phyloP scores from a whole-genome alignment of 2,113 vertebrate genomes.

The Chaetops frenatus region DNA sequence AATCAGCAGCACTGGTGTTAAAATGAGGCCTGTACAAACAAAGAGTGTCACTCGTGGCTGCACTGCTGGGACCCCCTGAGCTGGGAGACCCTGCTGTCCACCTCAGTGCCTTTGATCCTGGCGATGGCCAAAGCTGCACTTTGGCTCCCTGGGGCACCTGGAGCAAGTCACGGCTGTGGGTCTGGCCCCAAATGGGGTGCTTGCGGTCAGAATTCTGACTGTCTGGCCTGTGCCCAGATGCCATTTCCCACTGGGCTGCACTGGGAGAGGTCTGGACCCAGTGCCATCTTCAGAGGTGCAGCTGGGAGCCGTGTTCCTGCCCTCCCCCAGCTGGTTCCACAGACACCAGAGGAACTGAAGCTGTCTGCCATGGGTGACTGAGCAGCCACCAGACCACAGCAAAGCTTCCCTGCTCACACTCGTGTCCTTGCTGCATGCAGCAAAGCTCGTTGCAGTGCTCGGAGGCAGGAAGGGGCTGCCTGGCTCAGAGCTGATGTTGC shows the following conservation, averaged over 20 bases:
- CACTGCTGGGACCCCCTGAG: fast-evolving
- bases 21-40: background rate
- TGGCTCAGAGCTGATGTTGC: background rate
- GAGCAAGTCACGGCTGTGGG: fast-evolving
- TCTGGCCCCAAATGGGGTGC: fast-evolving
- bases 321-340: background rate
- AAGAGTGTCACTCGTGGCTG: fast-evolving
- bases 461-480: background rate
- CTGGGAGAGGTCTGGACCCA: background rate
- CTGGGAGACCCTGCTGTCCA: background rate
- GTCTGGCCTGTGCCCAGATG: no score
- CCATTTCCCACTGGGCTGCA: background rate
- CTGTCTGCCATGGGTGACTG: background rate
- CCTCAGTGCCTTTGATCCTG: background rate
- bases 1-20: background rate
- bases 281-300: background rate
- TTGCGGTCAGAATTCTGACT: background rate
- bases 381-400: background rate
- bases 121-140: fast-evolving
- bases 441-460: background rate
- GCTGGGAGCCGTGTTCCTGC: fast-evolving
- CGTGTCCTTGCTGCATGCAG: background rate
- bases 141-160: background rate
- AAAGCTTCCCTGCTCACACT: background rate
- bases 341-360: background rate